Percentiles rank a stretch among this genome's conserved stretches.
Conservation (phyloP, 2,888 invertebrate species). For the Carabus problematicus region DNA sequence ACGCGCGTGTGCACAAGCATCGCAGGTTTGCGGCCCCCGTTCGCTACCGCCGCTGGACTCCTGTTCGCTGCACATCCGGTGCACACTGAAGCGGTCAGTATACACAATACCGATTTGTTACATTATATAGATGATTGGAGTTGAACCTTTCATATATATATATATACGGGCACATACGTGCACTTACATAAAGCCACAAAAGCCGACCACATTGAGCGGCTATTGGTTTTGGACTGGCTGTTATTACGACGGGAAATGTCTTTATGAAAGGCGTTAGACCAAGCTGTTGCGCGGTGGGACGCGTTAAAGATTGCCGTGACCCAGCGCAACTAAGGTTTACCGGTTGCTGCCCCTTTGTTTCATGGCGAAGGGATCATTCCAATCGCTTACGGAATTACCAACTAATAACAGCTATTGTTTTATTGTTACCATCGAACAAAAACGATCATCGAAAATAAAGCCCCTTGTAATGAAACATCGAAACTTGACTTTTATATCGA, state of each 20-base stretch:
- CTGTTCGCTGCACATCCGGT: slow-evolving; percentile 88
- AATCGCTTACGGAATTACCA: slow-evolving; percentile 24
- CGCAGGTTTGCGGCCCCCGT: slow-evolving; percentile 71
- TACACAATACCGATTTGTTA: slow-evolving; percentile 34
- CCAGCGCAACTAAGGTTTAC: background rate
- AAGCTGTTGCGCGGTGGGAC: slow-evolving; percentile 17
- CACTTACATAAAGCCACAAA: background rate
- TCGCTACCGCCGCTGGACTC: slow-evolving; percentile 75
- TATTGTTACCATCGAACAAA: background rate
- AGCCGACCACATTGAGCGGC: background rate
- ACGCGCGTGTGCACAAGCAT: slow-evolving; percentile 73
- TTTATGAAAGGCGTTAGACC: background rate
- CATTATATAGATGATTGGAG: slow-evolving; percentile 23
- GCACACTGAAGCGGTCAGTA: slow-evolving; percentile 88
- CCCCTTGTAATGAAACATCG: too few species aligned
- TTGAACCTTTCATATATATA: slow-evolving; percentile 24
- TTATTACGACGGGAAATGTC: slow-evolving; percentile 1
- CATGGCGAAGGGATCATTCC: slow-evolving; percentile 12
- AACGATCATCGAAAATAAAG: too few species aligned
- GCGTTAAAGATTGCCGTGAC: background rate
- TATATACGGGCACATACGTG: background rate
- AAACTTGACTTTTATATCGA: too few species aligned
- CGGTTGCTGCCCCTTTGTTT: background rate
- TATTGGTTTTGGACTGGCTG: background rate
- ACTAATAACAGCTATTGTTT: slow-evolving; percentile 28